These are phyloP conservation scores for Echinarachnius parma DNA, from an alignment of 53 echinoderm and acorn worm species.

Conservation along the genomic window DNA sequence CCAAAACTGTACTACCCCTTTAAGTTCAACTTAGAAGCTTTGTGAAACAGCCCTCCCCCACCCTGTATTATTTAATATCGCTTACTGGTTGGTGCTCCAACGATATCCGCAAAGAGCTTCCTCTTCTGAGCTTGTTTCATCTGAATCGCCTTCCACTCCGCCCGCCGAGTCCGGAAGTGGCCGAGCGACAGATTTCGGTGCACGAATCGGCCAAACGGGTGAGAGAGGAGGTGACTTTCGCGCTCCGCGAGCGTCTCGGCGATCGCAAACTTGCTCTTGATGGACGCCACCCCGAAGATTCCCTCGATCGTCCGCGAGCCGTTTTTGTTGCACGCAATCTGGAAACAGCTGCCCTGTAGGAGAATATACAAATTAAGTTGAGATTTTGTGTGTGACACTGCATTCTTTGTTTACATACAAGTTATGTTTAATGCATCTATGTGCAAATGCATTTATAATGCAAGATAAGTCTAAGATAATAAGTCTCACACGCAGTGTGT, in stretches of 20 bases:
- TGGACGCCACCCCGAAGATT: slow-evolving; percentile 63
- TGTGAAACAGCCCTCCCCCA: too few species aligned
- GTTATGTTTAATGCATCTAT: too few species aligned
- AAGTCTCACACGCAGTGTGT: too few species aligned
- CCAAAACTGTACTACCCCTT: too few species aligned
- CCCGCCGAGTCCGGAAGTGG: slow-evolving; percentile 58
- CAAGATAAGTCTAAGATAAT: too few species aligned
- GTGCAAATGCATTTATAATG: too few species aligned
- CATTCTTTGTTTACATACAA: too few species aligned
- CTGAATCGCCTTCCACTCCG: slow-evolving; percentile 85
- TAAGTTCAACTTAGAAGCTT: too few species aligned
- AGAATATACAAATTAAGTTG: too few species aligned
- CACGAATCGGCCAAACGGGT: slow-evolving; percentile 74
- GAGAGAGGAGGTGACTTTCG: slow-evolving; percentile 67
- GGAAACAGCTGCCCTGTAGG: slow-evolving; percentile 65
- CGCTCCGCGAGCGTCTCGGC: slow-evolving; percentile 65
- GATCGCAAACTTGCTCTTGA: slow-evolving; percentile 70
- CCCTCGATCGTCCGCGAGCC: slow-evolving; percentile 77
- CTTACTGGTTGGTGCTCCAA: slow-evolving; percentile 48
- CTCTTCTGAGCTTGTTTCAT: slow-evolving; percentile 74
- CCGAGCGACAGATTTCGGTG: slow-evolving; percentile 75
- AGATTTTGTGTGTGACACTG: too few species aligned
- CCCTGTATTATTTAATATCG: too few species aligned
- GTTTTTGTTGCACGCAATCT: slow-evolving; percentile 77
- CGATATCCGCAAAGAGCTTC: slow-evolving; percentile 86